A percentile compares a stretch with the other conserved stretches of the same genome.
Evolutionary conservation across 2,888 invertebrate species (phyloP).

Genomic region (Byasa hedistus): DNA sequence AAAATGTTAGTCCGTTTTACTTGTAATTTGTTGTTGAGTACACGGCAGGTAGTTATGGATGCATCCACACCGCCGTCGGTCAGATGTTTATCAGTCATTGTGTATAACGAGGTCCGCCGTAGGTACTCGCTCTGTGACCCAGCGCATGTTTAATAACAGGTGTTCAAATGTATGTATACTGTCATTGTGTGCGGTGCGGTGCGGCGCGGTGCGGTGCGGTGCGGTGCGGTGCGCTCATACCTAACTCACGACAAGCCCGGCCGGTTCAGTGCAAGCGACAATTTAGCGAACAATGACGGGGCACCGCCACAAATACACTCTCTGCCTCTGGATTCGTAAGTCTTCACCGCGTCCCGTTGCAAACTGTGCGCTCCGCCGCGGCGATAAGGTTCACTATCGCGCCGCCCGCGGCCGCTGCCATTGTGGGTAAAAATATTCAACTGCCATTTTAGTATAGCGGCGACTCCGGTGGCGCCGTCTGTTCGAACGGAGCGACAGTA

Average conservation of each 20-base stretch:
- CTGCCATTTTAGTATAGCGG: conserved; percentile 77
- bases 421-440: conserved; percentile 75
- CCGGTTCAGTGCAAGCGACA: conserved; percentile 78
- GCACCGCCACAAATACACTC: conserved; percentile 74
- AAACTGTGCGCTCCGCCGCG: conserved; percentile 44
- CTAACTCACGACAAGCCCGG: conserved; percentile 76
- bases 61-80: conserved; percentile 62
- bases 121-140: conserved; percentile 65
- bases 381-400: conserved; percentile 45
- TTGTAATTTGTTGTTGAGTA: conserved; percentile 54
- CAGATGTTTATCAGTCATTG: conserved; percentile 74
- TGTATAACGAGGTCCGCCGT: conserved; percentile 66
- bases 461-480: conserved; percentile 79
- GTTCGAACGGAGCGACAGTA: conserved; percentile 71
- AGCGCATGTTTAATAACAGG: conserved; percentile 77
- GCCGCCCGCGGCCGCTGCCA: conserved; percentile 37
- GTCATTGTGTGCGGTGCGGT: conserved; percentile 63
- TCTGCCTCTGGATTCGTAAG: conserved; percentile 68
- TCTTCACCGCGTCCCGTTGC: conserved; percentile 43
- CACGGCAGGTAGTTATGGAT: conserved; percentile 60
- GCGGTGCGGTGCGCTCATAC: conserved; percentile 48
- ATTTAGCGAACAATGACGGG: conserved; percentile 80
- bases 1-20: conserved; percentile 53
- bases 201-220: too few species aligned
- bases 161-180: conserved; percentile 75